Evolutionary conservation across 1,140 invertebrate species (phyloP).

Genomic region (Dinothrombium tinctorium): DNA sequence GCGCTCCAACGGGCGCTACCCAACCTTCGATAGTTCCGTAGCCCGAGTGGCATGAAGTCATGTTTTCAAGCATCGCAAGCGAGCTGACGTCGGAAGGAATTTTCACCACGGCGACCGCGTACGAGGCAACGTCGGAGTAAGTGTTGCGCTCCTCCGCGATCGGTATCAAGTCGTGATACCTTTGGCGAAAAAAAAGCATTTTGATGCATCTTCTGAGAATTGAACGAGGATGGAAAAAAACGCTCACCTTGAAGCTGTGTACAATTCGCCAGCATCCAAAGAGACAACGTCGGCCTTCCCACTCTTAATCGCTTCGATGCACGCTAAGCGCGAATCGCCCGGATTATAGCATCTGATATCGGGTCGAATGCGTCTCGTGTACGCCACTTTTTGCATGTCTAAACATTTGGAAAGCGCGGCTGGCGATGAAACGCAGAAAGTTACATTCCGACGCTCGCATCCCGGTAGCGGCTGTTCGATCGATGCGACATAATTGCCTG

Average conservation of each 20-base stretch:
- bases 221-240: constrained; percentile 11
- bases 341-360: constrained; percentile 34
- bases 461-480: constrained; percentile 36
- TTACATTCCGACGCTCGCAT: constrained; percentile 27
- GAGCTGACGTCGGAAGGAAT: constrained; percentile 25
- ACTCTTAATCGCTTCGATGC: constrained; percentile 35
- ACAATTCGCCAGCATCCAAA: constrained; percentile 40
- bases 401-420: constrained; percentile 38
- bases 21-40: constrained; percentile 22
- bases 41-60: constrained; percentile 34
- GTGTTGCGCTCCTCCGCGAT: constrained; percentile 36
- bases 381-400: constrained; percentile 35
- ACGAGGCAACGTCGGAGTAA: constrained; percentile 21
- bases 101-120: constrained; percentile 38
- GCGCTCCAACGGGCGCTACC: constrained; percentile 25
- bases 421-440: constrained; percentile 36
- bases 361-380: constrained; percentile 42
- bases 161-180: constrained; percentile 12
- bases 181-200: constrained; percentile 12
- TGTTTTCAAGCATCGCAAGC: constrained; percentile 34
- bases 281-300: constrained; percentile 39
- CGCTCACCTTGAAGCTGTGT: constrained; percentile 36
- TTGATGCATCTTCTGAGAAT: not conserved
- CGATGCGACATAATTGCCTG: constrained; percentile 46
- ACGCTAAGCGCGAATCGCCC: constrained; percentile 29